Conservation (phyloP, 2,797 vertebrate species). For the Streptopelia turtur region DNA sequence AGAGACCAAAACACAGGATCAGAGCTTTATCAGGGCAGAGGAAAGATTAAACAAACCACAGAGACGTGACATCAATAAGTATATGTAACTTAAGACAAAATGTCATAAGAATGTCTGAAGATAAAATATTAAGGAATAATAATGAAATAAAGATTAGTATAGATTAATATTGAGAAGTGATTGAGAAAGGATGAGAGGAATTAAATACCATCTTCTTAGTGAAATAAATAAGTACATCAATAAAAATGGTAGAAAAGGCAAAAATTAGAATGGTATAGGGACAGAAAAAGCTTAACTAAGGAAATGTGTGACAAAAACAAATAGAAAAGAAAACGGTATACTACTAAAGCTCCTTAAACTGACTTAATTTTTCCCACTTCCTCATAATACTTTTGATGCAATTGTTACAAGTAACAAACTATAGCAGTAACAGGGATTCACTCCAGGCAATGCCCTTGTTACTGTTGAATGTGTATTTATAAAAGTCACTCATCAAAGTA, state of each 20-base stretch:
- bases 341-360: not conserved
- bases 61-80: not conserved
- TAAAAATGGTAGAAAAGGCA: accelerated
- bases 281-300: not conserved
- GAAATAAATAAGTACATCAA: not conserved
- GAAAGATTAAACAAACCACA: not conserved
- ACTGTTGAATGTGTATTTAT: not conserved
- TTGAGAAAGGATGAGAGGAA: not conserved
- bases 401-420: not conserved
- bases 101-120: not conserved
- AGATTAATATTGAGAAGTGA: not conserved
- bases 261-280: accelerated
- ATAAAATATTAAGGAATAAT: not conserved
- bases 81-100: not conserved
- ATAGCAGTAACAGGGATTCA: not conserved
- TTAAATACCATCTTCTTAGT: not conserved
- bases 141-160: not conserved
- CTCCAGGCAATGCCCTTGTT: not conserved
- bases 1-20: not conserved
- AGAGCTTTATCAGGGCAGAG: not conserved
- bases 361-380: not conserved
- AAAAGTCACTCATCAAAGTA: not conserved
- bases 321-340: not conserved
- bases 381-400: not conserved
- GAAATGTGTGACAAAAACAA: not conserved